Percentiles rank a stretch among this genome's conserved stretches.
Evolutionary conservation across 2,888 invertebrate species (phyloP).

Genomic region (Amorpha juglandis): DNA sequence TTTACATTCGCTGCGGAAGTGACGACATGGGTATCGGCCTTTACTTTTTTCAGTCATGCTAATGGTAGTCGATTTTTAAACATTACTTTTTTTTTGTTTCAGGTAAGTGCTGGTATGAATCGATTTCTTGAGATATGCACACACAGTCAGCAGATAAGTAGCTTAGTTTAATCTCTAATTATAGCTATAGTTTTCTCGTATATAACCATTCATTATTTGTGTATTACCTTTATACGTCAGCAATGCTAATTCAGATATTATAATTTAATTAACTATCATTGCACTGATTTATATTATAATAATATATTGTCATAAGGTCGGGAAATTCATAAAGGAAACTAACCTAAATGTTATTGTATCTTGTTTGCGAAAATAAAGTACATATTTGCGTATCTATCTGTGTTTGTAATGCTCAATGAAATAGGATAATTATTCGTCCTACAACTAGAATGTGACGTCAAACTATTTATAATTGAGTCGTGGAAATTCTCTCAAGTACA

Average conservation of each 20-base stretch:
- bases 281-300: not conserved
- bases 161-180: conserved; percentile 15
- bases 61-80: conserved; percentile 38
- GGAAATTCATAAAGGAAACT: not conserved
- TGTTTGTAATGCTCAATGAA: conserved; percentile 3
- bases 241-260: not conserved
- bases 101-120: conserved; percentile 65
- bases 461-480: conserved; percentile 3
- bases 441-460: conserved; percentile 4
- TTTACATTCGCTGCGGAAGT: conserved; percentile 4
- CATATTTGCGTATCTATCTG: not conserved
- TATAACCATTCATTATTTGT: too few species aligned
- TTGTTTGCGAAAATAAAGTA: too few species aligned
- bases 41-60: conserved; percentile 26
- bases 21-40: not conserved
- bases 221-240: not conserved
- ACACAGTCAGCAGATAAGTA: conserved; percentile 26
- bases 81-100: conserved; percentile 48
- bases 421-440: conserved; percentile 7
- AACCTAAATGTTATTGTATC: not conserved
- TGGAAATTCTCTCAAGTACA: not conserved
- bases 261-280: not conserved
- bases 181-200: not conserved
- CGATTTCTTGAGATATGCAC: conserved; percentile 27
- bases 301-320: not conserved